phyloP scores from a whole-genome alignment of 1,140 invertebrate species.

The Hesperophylax magnus region DNA sequence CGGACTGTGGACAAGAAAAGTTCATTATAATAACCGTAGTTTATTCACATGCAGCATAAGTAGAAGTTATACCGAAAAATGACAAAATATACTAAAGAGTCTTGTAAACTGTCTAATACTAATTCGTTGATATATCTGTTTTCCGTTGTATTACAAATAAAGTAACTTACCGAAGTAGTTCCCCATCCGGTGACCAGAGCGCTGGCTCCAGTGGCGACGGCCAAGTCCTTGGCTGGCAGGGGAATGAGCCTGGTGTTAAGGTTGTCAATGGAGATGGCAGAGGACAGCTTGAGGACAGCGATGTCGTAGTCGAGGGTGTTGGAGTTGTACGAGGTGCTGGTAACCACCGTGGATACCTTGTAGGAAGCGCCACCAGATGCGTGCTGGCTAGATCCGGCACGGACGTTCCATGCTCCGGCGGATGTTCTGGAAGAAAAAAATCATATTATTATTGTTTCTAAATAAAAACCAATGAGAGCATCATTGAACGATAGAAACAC shows the following conservation, averaged over 20 bases:
- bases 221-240: conserved; percentile 51
- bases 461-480: no score
- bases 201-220: conserved; percentile 54
- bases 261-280: conserved; percentile 12
- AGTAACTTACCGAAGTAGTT: conserved; percentile 49
- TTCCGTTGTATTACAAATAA: no score
- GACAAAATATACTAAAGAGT: conserved; percentile 70
- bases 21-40: no score
- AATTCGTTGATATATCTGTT: no score
- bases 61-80: no score
- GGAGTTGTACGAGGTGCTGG: conserved; percentile 25
- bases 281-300: conserved; percentile 36
- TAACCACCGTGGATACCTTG: conserved; percentile 12
- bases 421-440: conserved; percentile 18
- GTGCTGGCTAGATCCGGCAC: conserved; percentile 49
- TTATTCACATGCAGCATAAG: conserved; percentile 64
- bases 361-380: conserved; percentile 41
- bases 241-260: conserved; percentile 10
- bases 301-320: conserved; percentile 46
- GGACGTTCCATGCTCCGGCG: conserved; percentile 39
- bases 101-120: no score
- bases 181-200: conserved; percentile 66
- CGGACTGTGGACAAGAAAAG: conserved; percentile 32
- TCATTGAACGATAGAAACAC: no score
- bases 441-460: no score